A percentile compares a stretch with the other conserved stretches of the same genome.
Conservation (phyloP, 2,888 invertebrate genomes). For the Nyleta sp. region DNA sequence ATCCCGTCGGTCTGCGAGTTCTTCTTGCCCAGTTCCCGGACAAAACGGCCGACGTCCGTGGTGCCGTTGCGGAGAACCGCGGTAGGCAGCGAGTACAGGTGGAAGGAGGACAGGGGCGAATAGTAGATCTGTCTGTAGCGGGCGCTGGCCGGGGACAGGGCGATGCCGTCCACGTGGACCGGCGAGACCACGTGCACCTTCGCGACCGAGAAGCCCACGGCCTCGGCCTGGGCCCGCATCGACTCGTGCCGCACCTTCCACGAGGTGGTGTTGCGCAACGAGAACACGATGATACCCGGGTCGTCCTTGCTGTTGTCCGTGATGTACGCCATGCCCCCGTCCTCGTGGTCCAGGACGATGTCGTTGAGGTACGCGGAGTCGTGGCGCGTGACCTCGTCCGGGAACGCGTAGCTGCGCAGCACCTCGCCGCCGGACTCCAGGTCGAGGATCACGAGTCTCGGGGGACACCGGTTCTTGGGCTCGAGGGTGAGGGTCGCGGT, state of each 20-base stretch:
- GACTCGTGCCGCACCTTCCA: slow-evolving; percentile 89
- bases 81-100: slow-evolving; percentile 87
- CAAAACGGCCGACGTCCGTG: slow-evolving; percentile 78
- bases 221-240: slow-evolving; percentile 86
- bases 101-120: slow-evolving; percentile 87
- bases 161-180: slow-evolving; percentile 88
- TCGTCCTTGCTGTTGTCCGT: slow-evolving; percentile 87
- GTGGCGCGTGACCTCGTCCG: slow-evolving; percentile 84
- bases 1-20: slow-evolving; percentile 89
- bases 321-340: slow-evolving; percentile 87
- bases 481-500: slow-evolving; percentile 84
- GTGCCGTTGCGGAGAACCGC: slow-evolving; percentile 84
- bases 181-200: slow-evolving; percentile 85
- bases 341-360: slow-evolving; percentile 88
- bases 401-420: slow-evolving; percentile 84
- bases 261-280: slow-evolving; percentile 85
- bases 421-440: slow-evolving; percentile 85
- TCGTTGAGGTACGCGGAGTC: slow-evolving; percentile 87
- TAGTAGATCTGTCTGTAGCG: slow-evolving; percentile 84
- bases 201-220: slow-evolving; percentile 85
- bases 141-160: slow-evolving; percentile 85
- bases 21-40: slow-evolving; percentile 86
- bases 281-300: slow-evolving; percentile 89
- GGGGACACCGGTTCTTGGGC: slow-evolving; percentile 84
- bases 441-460: slow-evolving; percentile 88